Conservation (phyloP, 2,797 vertebrate genomes). For the Taeniopygia guttata region DNA sequence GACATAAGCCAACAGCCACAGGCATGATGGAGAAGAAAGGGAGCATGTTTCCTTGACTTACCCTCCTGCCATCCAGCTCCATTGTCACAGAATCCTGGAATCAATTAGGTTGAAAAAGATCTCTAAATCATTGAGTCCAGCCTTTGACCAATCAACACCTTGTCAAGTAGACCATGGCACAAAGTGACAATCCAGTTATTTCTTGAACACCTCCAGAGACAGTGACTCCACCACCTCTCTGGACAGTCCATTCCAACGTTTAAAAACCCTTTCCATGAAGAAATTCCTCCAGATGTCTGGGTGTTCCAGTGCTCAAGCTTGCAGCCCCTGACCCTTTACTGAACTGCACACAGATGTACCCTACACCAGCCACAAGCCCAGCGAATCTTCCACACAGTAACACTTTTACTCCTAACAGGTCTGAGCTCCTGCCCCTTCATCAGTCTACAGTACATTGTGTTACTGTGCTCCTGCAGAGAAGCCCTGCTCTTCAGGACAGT, state of each 20-base stretch:
- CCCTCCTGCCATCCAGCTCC: not conserved
- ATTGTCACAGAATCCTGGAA: not conserved
- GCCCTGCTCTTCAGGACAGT: not conserved
- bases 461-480: not conserved
- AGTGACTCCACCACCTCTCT: not conserved
- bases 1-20: not conserved
- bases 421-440: not conserved
- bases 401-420: not conserved
- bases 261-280: not conserved
- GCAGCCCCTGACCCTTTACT: not conserved
- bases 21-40: not conserved
- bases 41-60: not conserved
- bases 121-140: not conserved
- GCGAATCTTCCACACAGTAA: not conserved
- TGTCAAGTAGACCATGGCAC: not conserved
- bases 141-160: not conserved
- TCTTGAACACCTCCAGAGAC: not conserved
- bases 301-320: not conserved
- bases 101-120: not conserved
- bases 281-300: not conserved
- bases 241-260: not conserved
- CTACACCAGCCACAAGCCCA: not conserved
- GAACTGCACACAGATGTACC: not conserved
- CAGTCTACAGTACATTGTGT: not conserved
- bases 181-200: not conserved